A percentile compares a stretch with the other conserved stretches of the same genome.
Evolutionary conservation across 2,888 invertebrate species (phyloP).

Genomic region (Spodoptera picta): DNA sequence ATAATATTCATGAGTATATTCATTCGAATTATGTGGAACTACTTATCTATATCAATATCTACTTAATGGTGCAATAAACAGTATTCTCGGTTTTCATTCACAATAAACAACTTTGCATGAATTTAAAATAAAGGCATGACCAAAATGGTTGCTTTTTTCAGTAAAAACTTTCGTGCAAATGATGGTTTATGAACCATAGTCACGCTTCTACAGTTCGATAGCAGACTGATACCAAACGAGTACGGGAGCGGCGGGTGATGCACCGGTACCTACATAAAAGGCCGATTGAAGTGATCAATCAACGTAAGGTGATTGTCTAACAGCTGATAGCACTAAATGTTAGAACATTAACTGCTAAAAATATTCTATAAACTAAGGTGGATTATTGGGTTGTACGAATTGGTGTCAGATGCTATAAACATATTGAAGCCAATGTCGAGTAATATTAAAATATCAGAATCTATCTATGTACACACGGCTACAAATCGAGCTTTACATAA

Average conservation of each 20-base stretch:
- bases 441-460: no score
- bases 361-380: no score
- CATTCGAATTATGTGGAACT: no score
- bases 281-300: not conserved
- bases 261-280: not conserved
- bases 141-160: slow-evolving; percentile 13
- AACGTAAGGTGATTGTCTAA: not conserved
- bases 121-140: slow-evolving; percentile 14
- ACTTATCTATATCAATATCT: no score
- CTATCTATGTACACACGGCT: no score
- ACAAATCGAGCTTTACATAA: no score
- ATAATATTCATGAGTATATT: no score
- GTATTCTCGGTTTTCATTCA: slow-evolving; percentile 7
- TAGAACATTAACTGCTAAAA: no score
- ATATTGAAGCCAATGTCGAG: no score
- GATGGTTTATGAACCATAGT: slow-evolving; percentile 40
- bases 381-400: no score
- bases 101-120: slow-evolving; percentile 11
- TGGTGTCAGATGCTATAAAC: no score
- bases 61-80: not conserved
- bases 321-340: not conserved
- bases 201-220: slow-evolving; percentile 27
- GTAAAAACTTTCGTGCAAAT: slow-evolving; percentile 32
- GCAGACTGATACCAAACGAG: slow-evolving; percentile 7
- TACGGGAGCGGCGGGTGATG: slow-evolving; percentile 1